Conservation (phyloP, 1,140 invertebrate genomes). For the Thaumetopoea pityocampa region DNA sequence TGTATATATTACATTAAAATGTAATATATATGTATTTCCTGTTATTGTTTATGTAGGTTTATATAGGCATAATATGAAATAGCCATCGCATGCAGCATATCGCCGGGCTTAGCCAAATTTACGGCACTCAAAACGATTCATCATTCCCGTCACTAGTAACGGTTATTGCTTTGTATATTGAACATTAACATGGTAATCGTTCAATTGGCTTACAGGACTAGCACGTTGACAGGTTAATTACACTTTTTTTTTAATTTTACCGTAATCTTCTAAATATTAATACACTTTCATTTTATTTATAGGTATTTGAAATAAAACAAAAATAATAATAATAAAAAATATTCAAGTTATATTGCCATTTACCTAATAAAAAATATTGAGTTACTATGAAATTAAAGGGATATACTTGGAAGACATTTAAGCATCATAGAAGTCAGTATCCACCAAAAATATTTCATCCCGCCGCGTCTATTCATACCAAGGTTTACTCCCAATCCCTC, state of each 20-base stretch:
- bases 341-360: no score
- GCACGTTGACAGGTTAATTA: slow-evolving; percentile 5
- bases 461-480: slow-evolving; percentile 34
- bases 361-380: no score
- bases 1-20: no score
- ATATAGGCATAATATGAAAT: no score
- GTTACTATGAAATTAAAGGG: no score
- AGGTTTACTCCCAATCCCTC: slow-evolving; percentile 43
- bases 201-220: slow-evolving; percentile 6
- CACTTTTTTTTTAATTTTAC: neutral
- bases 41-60: no score
- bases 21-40: no score
- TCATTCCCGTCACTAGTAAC: no score
- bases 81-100: slow-evolving; percentile 9
- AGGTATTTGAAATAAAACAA: no score
- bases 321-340: no score
- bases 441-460: slow-evolving; percentile 21
- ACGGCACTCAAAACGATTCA: slow-evolving; percentile 11
- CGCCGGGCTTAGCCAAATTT: slow-evolving; percentile 13
- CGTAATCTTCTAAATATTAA: neutral
- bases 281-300: no score
- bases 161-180: no score
- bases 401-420: neutral
- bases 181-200: slow-evolving; percentile 10
- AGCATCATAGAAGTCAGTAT: neutral